Evolutionary conservation across 1,140 invertebrate species (phyloP).

Genomic region (Nylanderia fulva): DNA sequence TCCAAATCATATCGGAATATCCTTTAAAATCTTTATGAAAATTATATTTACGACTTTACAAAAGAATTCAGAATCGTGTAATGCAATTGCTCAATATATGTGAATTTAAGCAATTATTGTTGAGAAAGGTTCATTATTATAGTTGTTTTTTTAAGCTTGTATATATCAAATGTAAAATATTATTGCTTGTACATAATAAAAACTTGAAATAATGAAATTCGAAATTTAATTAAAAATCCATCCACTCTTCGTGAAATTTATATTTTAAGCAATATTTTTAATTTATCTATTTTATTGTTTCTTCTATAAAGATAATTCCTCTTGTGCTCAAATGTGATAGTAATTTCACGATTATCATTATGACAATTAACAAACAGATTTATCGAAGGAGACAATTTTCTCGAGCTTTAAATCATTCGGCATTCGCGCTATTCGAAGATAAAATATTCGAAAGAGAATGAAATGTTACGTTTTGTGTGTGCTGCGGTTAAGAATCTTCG

Average conservation of each 20-base stretch:
- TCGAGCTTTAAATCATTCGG: background rate
- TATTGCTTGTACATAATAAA: background rate
- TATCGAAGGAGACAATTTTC: background rate
- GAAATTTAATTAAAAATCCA: too few relatives aligned
- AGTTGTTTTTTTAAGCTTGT: background rate
- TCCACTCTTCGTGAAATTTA: background rate
- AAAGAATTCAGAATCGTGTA: background rate
- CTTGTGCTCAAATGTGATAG: background rate
- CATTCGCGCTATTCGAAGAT: conserved; percentile 7
- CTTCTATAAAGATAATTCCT: background rate
- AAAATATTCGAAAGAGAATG: conserved; percentile 20
- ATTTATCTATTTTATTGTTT: background rate
- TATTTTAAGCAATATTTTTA: background rate
- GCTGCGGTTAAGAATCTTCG: conserved; percentile 61
- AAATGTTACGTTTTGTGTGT: conserved; percentile 40
- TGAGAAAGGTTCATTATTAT: background rate
- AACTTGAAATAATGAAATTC: background rate
- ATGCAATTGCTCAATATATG: background rate
- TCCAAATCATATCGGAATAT: background rate
- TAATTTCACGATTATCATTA: background rate
- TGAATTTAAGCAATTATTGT: background rate
- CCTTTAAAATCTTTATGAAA: background rate
- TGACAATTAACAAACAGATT: background rate
- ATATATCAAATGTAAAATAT: background rate
- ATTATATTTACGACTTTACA: background rate